Conservation (phyloP, 37 sponge, comb jelly and placozoan species). For the Diacarnus erythraeanus region DNA sequence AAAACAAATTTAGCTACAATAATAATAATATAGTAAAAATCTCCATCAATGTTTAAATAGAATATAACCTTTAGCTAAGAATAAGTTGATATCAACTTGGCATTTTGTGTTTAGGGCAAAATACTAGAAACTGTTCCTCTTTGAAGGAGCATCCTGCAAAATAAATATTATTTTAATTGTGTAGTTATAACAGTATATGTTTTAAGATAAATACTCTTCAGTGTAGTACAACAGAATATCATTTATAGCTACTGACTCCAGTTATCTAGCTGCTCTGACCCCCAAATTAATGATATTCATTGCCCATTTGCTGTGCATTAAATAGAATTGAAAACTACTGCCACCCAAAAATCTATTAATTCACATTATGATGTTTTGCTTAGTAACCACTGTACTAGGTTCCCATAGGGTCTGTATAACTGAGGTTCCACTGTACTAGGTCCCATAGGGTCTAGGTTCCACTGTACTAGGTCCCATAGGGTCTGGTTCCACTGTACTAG, state of each 20-base stretch:
- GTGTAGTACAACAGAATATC: too few relatives aligned
- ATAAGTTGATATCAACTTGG: slow-evolving; percentile 11
- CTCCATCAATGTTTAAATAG: background rate
- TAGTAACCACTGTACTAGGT: background rate
- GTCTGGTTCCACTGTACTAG: too few relatives aligned
- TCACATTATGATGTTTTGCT: background rate
- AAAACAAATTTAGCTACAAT: slow-evolving; percentile 38
- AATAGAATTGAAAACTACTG: background rate
- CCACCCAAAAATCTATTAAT: background rate
- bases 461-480: too few relatives aligned
- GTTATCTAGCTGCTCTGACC: too few relatives aligned
- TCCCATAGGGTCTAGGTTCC: too few relatives aligned
- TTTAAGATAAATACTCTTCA: too few relatives aligned
- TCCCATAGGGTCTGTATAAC: too few relatives aligned
- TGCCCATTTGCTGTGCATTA: too few relatives aligned
- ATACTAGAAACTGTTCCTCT: slow-evolving; percentile 8
- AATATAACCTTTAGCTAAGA: background rate
- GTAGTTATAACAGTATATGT: too few relatives aligned
- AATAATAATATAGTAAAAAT: background rate
- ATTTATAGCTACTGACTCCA: too few relatives aligned
- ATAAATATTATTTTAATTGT: background rate
- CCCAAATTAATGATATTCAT: too few relatives aligned
- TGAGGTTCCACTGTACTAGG: too few relatives aligned
- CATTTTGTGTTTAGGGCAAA: slow-evolving; percentile 29
- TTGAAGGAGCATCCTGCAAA: slow-evolving; percentile 26